Conservation (phyloP, 1,140 invertebrate genomes). For the Camponotus floridanus region DNA sequence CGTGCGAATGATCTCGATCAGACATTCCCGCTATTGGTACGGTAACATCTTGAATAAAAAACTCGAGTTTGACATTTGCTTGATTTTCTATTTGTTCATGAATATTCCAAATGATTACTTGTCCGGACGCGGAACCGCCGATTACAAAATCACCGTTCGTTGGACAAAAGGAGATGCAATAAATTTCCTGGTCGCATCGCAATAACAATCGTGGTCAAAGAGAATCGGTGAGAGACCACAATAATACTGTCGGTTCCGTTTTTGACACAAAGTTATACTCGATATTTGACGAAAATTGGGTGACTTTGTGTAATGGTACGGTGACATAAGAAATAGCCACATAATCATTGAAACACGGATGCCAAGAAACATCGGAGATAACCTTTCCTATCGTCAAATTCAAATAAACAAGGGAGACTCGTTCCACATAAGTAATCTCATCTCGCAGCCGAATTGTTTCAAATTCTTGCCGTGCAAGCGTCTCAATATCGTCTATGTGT, state of each 20-base stretch:
- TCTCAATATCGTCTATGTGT: conserved; percentile 88
- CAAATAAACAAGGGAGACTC: conserved; percentile 87
- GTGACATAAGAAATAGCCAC: conserved; percentile 89
- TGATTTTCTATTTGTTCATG: conserved; percentile 70
- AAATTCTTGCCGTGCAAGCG: conserved; percentile 77
- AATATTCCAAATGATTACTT: conserved; percentile 90
- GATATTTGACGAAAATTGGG: not conserved
- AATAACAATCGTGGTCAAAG: conserved; percentile 89
- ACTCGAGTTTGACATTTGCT: not conserved
- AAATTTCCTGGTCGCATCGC: conserved; percentile 88
- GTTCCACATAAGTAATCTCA: conserved; percentile 85
- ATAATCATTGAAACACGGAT: conserved; percentile 88
- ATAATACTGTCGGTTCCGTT: conserved; percentile 82
- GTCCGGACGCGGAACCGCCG: conserved; percentile 90
- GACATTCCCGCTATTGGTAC: conserved; percentile 87
- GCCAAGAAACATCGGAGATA: conserved; percentile 89
- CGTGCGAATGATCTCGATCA: conserved; percentile 87
- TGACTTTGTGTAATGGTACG: not conserved
- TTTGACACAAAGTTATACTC: not conserved
- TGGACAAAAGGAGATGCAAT: conserved; percentile 89
- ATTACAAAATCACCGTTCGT: conserved; percentile 89
- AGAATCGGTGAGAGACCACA: conserved; percentile 90
- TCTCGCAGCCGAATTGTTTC: not conserved
- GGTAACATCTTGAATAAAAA: not conserved
- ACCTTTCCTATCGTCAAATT: conserved; percentile 86